Base-by-base conservation (phyloP, 2,888 invertebrate species). In the Hydroisotoma schaefferi region DNA sequence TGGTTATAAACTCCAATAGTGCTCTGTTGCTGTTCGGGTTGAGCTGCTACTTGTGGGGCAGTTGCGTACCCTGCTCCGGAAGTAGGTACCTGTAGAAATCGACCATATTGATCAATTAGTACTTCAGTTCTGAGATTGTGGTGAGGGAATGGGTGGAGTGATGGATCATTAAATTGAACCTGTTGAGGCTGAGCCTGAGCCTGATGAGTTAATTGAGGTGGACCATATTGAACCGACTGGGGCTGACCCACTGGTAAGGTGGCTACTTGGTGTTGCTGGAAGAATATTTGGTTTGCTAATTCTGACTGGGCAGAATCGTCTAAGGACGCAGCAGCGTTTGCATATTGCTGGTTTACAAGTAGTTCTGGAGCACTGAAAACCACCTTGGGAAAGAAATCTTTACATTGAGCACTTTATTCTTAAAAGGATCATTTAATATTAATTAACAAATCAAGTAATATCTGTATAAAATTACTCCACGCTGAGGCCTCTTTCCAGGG, bases 21-120 rank as follows among this genome's bases (percentile, higher is more conserved):
- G 22, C 15, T 26, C 18, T 12, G 26, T 10, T 20, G 5, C n/a
- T n/a, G n/a, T n/a, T n/a, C n/a, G n/a, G n/a, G n/a, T n/a, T n/a
- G n/a, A n/a, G n/a, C n/a, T n/a, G n/a, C n/a, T n/a, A n/a, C n/a
- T n/a, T n/a, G 8, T 40, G 40, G n/a, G 33, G 15, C 15, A 8
- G 33, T 33, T 33, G 8, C 33, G 8, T 43, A 18, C 8, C 43
- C 43, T 20, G 10, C 43, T n/a, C n/a, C n/a, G n/a, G n/a, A n/a
- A n/a, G n/a, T n/a, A 20, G 46, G 23, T 4, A 25, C 46, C 46
- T 46, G 46, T 46, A 46, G 15, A 20, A 46, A 46, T 46, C 15
- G 46, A 46, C 46, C 46, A 46, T 23, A 46, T 20, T 22, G 46
- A 46, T 46, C 46, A 46, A 46, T 46, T 23, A 40, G 20, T 40